phyloP scores from a whole-genome alignment of 2,888 invertebrate genomes.

The Lingula anatina region DNA sequence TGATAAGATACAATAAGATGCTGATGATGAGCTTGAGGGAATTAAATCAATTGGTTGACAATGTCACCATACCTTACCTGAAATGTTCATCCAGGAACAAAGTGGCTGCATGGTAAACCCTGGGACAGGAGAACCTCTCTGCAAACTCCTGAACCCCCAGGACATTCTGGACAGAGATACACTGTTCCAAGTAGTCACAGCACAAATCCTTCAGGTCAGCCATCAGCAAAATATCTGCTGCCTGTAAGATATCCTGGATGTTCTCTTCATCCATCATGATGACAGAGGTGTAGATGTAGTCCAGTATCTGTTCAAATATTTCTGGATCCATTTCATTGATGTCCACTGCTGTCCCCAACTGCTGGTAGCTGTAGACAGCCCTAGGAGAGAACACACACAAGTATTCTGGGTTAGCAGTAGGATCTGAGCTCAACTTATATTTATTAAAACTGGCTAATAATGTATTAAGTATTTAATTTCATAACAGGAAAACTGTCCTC shows the following conservation, averaged over 20 bases:
- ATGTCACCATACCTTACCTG: conserved; percentile 28
- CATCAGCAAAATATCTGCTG: conserved; percentile 35
- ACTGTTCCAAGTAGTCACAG: conserved; percentile 37
- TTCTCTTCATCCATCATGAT: conserved; percentile 28
- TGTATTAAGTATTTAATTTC: too few species aligned
- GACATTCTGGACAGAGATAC: conserved; percentile 61
- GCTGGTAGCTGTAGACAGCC: too few species aligned
- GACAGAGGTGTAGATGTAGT: conserved; percentile 38
- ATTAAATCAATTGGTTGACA: background rate
- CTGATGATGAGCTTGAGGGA: too few species aligned
- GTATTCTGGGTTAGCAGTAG: too few species aligned
- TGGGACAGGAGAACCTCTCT: conserved; percentile 55
- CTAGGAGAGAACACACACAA: too few species aligned
- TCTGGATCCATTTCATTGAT: conserved; percentile 1
- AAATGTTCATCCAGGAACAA: conserved; percentile 53
- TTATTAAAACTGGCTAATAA: too few species aligned
- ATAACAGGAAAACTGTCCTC: too few species aligned
- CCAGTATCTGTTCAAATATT: conserved; percentile 28
- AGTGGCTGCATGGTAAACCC: conserved; percentile 26
- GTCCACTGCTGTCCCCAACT: too few species aligned
- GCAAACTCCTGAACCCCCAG: conserved; percentile 85
- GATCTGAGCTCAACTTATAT: too few species aligned
- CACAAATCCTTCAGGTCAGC: conserved; percentile 31
- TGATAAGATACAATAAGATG: too few species aligned
- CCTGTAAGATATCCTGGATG: conserved; percentile 35